Percentiles rank a stretch among this genome's conserved stretches.
Conservation (phyloP, 1,140 invertebrate species). For the Bombyx mandarina region DNA sequence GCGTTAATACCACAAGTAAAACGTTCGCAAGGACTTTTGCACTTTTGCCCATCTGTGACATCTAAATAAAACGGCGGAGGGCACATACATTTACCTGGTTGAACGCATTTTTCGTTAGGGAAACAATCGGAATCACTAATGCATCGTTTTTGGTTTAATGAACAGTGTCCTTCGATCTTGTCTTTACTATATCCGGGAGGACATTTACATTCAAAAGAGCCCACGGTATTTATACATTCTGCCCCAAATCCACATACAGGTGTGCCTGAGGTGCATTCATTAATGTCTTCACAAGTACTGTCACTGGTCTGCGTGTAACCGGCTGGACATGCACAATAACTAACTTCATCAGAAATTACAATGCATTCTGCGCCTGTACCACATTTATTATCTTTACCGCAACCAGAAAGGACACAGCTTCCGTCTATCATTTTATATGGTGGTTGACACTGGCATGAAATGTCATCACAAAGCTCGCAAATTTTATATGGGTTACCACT, state of each 20-base stretch:
- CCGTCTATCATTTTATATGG: conserved; percentile 88
- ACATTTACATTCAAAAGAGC: conserved; percentile 86
- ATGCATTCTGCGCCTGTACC: conserved; percentile 89
- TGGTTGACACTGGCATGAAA: conserved; percentile 88
- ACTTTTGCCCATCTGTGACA: conserved; percentile 82
- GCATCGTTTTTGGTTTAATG: conserved; percentile 85
- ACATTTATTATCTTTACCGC: conserved; percentile 82
- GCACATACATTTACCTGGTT: conserved; percentile 91
- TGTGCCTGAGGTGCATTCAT: conserved; percentile 85
- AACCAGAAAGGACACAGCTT: conserved; percentile 87
- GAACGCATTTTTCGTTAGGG: conserved; percentile 90
- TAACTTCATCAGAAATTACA: conserved; percentile 89
- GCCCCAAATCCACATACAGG: conserved; percentile 88
- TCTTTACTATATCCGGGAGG: conserved; percentile 79
- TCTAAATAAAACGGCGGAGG: conserved; percentile 90
- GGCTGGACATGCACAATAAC: conserved; percentile 90
- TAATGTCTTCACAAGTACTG: conserved; percentile 85
- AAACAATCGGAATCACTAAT: conserved; percentile 86
- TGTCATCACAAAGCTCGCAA: conserved; percentile 88
- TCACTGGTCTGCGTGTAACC: conserved; percentile 81
- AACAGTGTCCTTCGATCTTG: conserved; percentile 79
- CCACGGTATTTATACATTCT: conserved; percentile 85
- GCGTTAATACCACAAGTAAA: conserved; percentile 94
- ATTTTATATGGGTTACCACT: conserved; percentile 90
- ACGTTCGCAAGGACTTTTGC: conserved; percentile 90